A percentile compares a stretch with the other conserved stretches of the same genome.
Evolutionary conservation across 2,797 vertebrate genomes (phyloP).

Genomic region (Sylvilagus floridanus): DNA sequence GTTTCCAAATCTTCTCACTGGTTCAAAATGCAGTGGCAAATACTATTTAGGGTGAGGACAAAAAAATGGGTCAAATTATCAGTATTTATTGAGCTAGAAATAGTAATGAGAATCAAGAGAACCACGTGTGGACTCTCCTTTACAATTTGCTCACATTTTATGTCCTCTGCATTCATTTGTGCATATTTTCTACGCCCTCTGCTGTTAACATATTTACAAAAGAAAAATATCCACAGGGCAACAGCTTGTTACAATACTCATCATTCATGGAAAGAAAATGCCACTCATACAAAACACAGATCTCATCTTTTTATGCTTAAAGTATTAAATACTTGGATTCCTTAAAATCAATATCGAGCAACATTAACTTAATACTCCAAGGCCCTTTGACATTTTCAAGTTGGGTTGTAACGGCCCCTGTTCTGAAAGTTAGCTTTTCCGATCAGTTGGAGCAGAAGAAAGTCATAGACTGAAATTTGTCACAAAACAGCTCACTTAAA

Average conservation of each 20-base stretch:
- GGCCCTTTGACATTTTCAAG: neutral
- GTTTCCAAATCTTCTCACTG: slow-evolving; percentile 67
- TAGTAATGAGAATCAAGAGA: slow-evolving; percentile 39
- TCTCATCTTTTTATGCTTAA: slow-evolving; percentile 58
- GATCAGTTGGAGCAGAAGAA: neutral
- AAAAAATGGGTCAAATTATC: slow-evolving; percentile 76
- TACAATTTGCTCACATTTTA: slow-evolving; percentile 67
- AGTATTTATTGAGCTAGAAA: slow-evolving; percentile 66
- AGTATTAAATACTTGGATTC: slow-evolving; percentile 27
- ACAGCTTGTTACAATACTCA: slow-evolving; percentile 65
- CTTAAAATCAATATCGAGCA: slow-evolving; percentile 60
- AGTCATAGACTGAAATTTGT: neutral
- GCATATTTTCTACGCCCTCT: slow-evolving; percentile 67
- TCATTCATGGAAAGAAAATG: slow-evolving; percentile 63
- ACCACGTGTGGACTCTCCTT: slow-evolving; percentile 22
- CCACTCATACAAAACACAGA: slow-evolving; percentile 37
- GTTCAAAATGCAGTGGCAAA: slow-evolving; percentile 68
- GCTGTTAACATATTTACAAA: slow-evolving; percentile 74
- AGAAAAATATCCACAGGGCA: slow-evolving; percentile 70
- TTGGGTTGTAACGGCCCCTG: neutral
- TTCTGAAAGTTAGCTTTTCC: neutral
- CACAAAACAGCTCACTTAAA: neutral
- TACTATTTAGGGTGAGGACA: slow-evolving; percentile 65
- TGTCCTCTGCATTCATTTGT: slow-evolving; percentile 64
- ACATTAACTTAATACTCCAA: neutral